Evolutionary conservation across 2,113 vertebrate species (phyloP).

Genomic region (Microtus oregoni): DNA sequence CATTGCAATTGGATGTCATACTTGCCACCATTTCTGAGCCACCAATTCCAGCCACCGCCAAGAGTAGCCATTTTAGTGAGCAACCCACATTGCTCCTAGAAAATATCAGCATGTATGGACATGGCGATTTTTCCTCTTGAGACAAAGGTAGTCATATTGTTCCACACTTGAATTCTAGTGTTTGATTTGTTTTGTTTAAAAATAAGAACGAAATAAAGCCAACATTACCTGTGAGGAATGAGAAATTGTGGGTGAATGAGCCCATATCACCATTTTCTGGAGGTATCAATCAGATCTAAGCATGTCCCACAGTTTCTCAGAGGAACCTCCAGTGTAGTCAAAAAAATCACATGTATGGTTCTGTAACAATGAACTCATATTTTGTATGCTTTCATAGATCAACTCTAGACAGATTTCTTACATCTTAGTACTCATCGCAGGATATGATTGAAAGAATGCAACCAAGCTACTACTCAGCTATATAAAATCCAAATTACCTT

Average conservation of each 20-base stretch:
- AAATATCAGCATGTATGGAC: neutral
- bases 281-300: neutral
- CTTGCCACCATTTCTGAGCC: neutral
- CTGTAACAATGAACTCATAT: neutral
- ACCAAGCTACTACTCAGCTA: neutral
- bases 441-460: slow-evolving; percentile 54
- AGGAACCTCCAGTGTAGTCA: neutral
- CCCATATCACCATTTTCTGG: neutral
- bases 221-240: neutral
- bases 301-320: neutral
- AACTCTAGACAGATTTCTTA: neutral
- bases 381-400: neutral
- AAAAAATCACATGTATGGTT: neutral
- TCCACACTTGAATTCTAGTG: slow-evolving; percentile 16
- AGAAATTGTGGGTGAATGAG: neutral
- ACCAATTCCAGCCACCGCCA: neutral
- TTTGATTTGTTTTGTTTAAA: neutral
- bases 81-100: neutral
- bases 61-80: slow-evolving; percentile 5
- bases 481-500: slow-evolving; percentile 22
- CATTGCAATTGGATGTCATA: neutral
- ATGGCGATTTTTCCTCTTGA: neutral
- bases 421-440: neutral
- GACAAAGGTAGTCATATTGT: neutral
- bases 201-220: neutral